Percentiles rank a stretch among this genome's conserved stretches.
phyloP scores from a whole-genome alignment of 2,888 invertebrate genomes.

The Dysmachus trigonus region DNA sequence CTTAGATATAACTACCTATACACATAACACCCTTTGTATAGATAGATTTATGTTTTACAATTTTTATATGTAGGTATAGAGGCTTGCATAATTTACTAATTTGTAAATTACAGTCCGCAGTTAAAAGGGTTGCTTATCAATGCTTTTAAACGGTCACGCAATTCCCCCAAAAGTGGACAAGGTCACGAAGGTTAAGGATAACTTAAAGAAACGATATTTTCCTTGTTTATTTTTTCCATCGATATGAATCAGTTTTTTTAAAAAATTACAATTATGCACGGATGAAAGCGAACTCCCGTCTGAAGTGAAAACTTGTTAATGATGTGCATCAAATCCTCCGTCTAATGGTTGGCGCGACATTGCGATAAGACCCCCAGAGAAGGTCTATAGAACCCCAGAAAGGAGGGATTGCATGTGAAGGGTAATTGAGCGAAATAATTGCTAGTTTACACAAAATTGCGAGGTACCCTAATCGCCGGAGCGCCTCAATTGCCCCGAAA shows the following conservation, averaged over 20 bases:
- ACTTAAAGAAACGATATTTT: background rate
- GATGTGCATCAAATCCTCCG: background rate
- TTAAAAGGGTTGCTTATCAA: background rate
- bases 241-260: background rate
- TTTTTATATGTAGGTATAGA: too few species aligned
- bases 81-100: background rate
- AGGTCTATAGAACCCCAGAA: background rate
- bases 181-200: too few species aligned
- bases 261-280: background rate
- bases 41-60: too few species aligned
- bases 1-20: too few species aligned
- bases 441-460: background rate
- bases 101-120: background rate
- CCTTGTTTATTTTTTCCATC: background rate
- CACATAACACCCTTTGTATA: too few species aligned
- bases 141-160: background rate
- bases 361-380: background rate
- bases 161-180: too few species aligned
- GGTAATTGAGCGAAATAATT: background rate
- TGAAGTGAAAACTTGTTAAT: background rate
- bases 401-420: background rate
- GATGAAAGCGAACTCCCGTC: background rate
- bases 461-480: background rate
- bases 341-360: background rate
- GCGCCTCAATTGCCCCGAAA: background rate